Conservation (phyloP, 2,113 vertebrate genomes). For the Megaceryle torquata region DNA sequence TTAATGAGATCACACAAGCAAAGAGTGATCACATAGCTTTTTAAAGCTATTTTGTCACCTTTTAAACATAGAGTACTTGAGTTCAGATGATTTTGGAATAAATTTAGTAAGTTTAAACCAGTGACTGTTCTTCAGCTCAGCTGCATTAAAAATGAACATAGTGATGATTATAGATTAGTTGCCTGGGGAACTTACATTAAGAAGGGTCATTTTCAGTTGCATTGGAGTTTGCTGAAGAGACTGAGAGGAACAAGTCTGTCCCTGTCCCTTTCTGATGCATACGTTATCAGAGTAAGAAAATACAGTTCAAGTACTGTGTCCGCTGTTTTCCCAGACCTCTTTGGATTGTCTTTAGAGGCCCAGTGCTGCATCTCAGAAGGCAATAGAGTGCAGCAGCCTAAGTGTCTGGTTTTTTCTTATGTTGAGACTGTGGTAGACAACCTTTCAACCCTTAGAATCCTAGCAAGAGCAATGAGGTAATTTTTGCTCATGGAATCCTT, state of each 20-base stretch:
- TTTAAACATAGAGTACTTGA: background rate
- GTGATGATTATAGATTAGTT: background rate
- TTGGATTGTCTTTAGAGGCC: background rate
- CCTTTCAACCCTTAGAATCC: background rate
- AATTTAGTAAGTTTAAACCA: background rate
- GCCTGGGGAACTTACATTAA: background rate
- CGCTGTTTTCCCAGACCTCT: background rate
- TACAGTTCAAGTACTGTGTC: background rate
- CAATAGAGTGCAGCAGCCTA: background rate
- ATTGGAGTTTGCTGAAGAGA: background rate
- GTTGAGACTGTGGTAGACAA: background rate
- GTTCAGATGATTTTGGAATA: background rate
- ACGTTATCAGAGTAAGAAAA: background rate
- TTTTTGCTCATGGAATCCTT: background rate
- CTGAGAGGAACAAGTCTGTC: background rate
- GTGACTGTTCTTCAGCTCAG: background rate
- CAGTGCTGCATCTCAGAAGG: background rate
- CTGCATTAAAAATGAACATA: background rate
- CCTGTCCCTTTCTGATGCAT: background rate
- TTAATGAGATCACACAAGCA: background rate
- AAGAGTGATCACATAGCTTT: background rate
- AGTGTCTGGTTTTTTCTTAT: background rate
- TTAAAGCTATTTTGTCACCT: background rate
- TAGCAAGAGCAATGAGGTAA: background rate
- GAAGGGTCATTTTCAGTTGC: background rate